These are phyloP conservation scores for Pelecanus crispus DNA, from an alignment of 2,113 vertebrate genomes.

Conservation along the genomic window DNA sequence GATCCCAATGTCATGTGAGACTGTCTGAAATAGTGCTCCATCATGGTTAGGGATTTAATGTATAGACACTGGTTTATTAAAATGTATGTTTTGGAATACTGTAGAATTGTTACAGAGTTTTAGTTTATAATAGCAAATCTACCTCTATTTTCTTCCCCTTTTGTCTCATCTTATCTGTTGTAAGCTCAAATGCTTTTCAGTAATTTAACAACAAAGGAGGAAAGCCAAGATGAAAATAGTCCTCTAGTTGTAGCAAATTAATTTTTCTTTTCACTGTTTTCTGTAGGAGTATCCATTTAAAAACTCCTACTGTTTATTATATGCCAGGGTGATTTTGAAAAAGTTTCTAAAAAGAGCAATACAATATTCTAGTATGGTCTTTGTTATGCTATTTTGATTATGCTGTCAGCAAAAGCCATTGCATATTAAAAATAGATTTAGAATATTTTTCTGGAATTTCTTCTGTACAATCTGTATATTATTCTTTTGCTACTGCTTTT, in stretches of 20 bases:
- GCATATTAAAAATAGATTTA: background rate
- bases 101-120: fast-evolving
- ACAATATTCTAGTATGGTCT: background rate
- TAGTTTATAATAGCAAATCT: background rate
- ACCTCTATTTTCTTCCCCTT: background rate
- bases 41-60: background rate
- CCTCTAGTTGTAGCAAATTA: background rate
- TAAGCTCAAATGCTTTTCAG: background rate
- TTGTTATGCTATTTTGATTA: background rate
- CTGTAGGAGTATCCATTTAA: background rate
- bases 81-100: background rate
- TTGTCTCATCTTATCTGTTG: background rate
- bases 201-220: background rate
- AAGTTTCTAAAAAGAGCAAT: background rate
- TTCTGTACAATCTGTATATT: background rate
- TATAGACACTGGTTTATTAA: background rate
- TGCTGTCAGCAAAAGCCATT: background rate
- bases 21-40: background rate
- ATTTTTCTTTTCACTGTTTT: background rate
- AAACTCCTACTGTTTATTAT: background rate
- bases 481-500: background rate
- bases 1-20: too few relatives aligned
- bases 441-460: background rate
- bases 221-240: background rate
- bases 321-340: background rate